A percentile compares a stretch with the other conserved stretches of the same genome.
Conservation (phyloP, 1,140 invertebrate genomes). For the Saccostrea glomerata region DNA sequence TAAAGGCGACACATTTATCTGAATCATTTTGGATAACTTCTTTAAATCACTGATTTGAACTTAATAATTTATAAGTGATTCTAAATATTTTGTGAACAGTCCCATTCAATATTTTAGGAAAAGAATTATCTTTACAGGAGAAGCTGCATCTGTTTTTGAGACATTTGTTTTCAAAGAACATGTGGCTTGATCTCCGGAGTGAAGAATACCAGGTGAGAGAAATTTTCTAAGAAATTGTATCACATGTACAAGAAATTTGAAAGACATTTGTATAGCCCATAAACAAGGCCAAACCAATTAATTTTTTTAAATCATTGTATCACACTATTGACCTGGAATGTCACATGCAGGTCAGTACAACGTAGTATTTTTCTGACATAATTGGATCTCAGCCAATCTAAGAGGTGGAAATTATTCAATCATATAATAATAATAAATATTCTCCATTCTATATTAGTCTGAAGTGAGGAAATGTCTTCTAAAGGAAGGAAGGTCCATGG, state of each 20-base stretch:
- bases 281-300: too few relatives aligned
- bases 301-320: too few relatives aligned
- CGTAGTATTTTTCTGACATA: too few relatives aligned
- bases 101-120: too few relatives aligned
- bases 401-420: too few relatives aligned
- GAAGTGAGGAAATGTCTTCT: not conserved
- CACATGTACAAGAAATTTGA: too few relatives aligned
- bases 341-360: too few relatives aligned
- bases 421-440: not conserved
- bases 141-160: not conserved
- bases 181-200: too few relatives aligned
- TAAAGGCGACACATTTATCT: not conserved
- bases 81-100: not conserved
- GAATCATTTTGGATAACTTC: not conserved
- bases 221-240: too few relatives aligned
- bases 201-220: not conserved
- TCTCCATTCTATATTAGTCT: not conserved
- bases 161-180: not conserved
- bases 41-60: not conserved
- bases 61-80: not conserved
- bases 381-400: too few relatives aligned
- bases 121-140: not conserved
- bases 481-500: not conserved
- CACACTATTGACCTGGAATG: too few relatives aligned
- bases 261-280: too few relatives aligned